These are phyloP conservation scores for Hyles lineata DNA, from an alignment of 2,888 invertebrate species.

Conservation along the genomic window DNA sequence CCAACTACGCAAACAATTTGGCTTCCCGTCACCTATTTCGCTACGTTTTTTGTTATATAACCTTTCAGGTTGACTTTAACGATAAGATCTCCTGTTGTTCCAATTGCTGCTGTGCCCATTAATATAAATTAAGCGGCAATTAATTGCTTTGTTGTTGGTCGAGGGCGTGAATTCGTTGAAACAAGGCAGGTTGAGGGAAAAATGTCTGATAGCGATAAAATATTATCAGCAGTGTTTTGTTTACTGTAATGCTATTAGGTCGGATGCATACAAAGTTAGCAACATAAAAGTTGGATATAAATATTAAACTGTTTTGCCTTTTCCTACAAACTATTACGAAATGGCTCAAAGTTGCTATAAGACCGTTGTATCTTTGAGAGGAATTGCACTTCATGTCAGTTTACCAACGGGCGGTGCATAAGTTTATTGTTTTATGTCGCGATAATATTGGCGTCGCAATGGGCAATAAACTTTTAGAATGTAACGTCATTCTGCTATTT, in stretches of 20 bases:
- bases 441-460: constrained; percentile 65
- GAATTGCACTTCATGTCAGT: constrained; percentile 40
- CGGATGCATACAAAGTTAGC: background rate
- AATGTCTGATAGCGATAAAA: constrained; percentile 60
- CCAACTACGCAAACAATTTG: constrained; percentile 54
- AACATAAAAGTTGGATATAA: background rate
- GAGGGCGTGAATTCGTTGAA: constrained; percentile 69
- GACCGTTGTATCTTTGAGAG: constrained; percentile 38
- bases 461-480: constrained; percentile 45
- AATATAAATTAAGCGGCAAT: constrained; percentile 77
- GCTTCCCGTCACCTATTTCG: constrained; percentile 44
- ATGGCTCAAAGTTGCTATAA: constrained; percentile 26
- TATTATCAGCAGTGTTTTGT: constrained; percentile 50
- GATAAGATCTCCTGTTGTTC: constrained; percentile 69
- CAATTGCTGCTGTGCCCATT: constrained; percentile 69
- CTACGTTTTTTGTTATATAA: constrained; percentile 46
- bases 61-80: constrained; percentile 52
- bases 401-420: constrained; percentile 45
- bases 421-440: constrained; percentile 65
- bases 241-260: background rate
- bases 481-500: constrained; percentile 52
- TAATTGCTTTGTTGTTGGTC: constrained; percentile 72
- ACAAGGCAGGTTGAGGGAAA: constrained; percentile 62
- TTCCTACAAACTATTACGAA: constrained; percentile 32
- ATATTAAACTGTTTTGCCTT: constrained; percentile 2